phyloP scores from a whole-genome alignment of 2,113 vertebrate genomes.

The Uropsilus gracilis region DNA sequence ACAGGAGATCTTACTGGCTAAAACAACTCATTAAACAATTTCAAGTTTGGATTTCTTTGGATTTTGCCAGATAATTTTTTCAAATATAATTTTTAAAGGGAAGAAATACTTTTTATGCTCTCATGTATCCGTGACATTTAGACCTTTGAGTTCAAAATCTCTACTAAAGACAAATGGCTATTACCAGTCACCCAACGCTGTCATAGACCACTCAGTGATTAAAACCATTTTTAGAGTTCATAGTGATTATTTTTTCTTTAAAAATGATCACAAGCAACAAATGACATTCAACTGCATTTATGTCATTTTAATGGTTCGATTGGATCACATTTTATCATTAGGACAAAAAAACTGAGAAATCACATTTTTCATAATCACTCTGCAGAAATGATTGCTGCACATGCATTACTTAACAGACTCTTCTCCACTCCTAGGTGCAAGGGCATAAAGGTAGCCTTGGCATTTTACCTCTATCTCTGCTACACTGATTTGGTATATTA shows the following conservation, averaged over 20 bases:
- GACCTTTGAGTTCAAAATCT: conserved; percentile 67
- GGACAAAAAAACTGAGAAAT: conserved; percentile 70
- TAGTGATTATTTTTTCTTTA: conserved; percentile 68
- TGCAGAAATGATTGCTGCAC: conserved; percentile 72
- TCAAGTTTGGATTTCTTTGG: conserved; percentile 66
- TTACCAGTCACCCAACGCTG: conserved; percentile 62
- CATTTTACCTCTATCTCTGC: conserved; percentile 55
- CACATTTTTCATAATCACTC: conserved; percentile 78
- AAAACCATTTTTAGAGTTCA: conserved; percentile 66
- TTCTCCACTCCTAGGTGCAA: conserved; percentile 54
- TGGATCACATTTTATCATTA: conserved; percentile 77
- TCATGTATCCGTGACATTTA: conserved; percentile 61
- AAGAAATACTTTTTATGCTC: conserved; percentile 47
- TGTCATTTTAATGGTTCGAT: conserved; percentile 74
- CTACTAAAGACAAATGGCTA: conserved; percentile 63
- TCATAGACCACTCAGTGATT: conserved; percentile 68
- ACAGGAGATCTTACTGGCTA: conserved; percentile 55
- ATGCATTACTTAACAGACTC: conserved; percentile 74
- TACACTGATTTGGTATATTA: conserved; percentile 57
- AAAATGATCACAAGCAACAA: conserved; percentile 75
- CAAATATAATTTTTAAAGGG: conserved; percentile 6
- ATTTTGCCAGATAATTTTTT: conserved; percentile 61
- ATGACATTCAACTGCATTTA: conserved; percentile 69
- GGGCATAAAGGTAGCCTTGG: conserved; percentile 57
- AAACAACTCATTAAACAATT: conserved; percentile 73